A percentile compares a stretch with the other conserved stretches of the same genome.
Evolutionary conservation across 2,888 invertebrate genomes (phyloP).

Genomic region (Molorchus minor): DNA sequence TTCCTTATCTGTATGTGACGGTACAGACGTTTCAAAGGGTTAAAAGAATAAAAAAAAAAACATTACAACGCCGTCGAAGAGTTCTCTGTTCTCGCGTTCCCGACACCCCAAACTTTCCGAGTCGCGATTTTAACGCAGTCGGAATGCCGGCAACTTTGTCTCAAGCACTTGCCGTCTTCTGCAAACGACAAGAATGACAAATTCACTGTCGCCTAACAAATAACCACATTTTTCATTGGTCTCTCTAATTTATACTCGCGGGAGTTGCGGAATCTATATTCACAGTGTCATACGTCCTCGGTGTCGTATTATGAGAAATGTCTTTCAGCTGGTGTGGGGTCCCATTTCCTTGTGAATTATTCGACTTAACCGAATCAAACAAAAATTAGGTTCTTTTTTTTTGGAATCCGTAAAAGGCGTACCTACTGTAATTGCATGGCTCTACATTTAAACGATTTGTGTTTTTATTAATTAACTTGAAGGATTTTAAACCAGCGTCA

Average conservation of each 20-base stretch:
- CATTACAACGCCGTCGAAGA: no score
- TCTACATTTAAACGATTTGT: no score
- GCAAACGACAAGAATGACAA: constrained; percentile 24
- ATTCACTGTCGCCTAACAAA: constrained; percentile 24
- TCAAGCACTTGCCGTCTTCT: constrained; percentile 10
- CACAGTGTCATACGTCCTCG: constrained; percentile 23
- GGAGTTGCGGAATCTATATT: constrained; percentile 25
- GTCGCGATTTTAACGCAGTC: constrained; percentile 18
- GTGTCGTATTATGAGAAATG: constrained; percentile 26
- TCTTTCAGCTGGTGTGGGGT: not conserved
- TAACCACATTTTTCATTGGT: constrained; percentile 29
- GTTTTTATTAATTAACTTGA: no score
- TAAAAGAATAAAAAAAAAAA: no score
- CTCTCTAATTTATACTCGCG: constrained; percentile 27
- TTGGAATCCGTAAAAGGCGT: no score
- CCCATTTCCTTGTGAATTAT: constrained; percentile 5
- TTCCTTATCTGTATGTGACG: no score
- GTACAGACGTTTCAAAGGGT: no score
- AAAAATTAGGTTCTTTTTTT: no score
- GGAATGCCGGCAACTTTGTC: constrained; percentile 27
- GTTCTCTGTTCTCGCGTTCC: no score
- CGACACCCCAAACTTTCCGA: constrained; percentile 18
- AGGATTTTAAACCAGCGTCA: no score
- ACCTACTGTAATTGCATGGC: no score
- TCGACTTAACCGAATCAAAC: no score